Base-by-base conservation (phyloP, 2,797 vertebrate species). In the Pagetopsis macropterus region DNA sequence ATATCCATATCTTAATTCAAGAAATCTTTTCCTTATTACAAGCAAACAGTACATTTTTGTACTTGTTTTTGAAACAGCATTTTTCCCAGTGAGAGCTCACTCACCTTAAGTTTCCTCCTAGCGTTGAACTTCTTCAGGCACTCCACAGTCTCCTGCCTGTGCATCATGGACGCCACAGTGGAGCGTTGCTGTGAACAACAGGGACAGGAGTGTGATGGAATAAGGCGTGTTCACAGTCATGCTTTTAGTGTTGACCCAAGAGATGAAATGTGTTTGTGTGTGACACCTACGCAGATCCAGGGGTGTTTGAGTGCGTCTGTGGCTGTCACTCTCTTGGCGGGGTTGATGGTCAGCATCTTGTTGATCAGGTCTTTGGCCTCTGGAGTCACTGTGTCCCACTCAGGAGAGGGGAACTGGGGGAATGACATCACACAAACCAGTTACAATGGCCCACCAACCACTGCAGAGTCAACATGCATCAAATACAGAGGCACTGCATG, bases 351-450 rank as follows among this genome's bases (percentile, higher is more conserved):
- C 78, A 99, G 94, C 98, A 99, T 99, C 92, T 99, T 98, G 85
- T 99, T 99, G 91, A 99, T 99, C 73, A 99, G 95, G 89, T 99
- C 97, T 95, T 99, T 99, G 88, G 98, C 97, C 92, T 99, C 98
- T 45, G 98, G 97, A 56, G 97, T 99, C 89, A 99, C 98, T 0
- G 98, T 99, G 91, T 99, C 97, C 97, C 97, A 99, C 90, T 99
- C 98, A 68, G 98, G 98, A 31, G 98, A 99, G 0, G 97, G 98
- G 86, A 99, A 99, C 98, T 99, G 87, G 89, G 76, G 72, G 71
- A 70, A 19, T 17, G 21, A 71, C n/a, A 56, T 12, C 31, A 63
- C 16, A 21, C 7, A 1, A 23, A 45, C 2, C 15, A 21, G 21
- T 45, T 27, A 12, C 2, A 45, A 10, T 2, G 40, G 58, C 2